Evolutionary conservation across 2,888 invertebrate species (phyloP), one percentile per base, ranked within the genome.

Genomic region (Idaea biselata): DNA sequence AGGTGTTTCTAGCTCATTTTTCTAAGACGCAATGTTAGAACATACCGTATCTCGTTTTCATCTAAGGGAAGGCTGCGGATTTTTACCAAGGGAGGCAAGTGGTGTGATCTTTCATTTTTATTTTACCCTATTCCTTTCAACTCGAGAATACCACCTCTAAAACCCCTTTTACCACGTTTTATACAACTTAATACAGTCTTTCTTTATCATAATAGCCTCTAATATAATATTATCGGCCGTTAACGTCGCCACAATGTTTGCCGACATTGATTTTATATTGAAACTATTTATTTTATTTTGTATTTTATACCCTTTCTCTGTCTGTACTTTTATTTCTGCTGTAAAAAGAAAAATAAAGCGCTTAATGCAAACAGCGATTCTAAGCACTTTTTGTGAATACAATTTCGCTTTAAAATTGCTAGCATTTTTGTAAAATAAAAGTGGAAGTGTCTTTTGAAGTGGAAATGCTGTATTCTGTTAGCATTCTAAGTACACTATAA

Each of bases 241-340:
- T 71, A 77, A 75, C 76, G 67, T 67, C 75, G 78, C 75, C 76
- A 76, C 77, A 73, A 74, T 70, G 60, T 76, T 62, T 66, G 18
- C 67, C 66, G 64, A 69, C 73, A 80, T 80, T 80, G 78, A 78
- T 77, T 79, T 75, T 77, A 74, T 78, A 79, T 77, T 77, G 74
- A 69, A 70, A 65, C 68, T 68, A 67, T 71, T 64, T 60, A 16
- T 58, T 58, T 58, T 25, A 18, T 6, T 56, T 53, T 44, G 8
- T n/a, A 32, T 33, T 16, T 32, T 16, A 31, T 32, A 7, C 16
- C 16, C 7, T 16, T 53, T 59, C 25, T 53, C 55, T n/a, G 44
- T 44, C 44, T 44, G 44, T 3, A 11, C 44, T 44, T 44, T 44
- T 44, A 44, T 44, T 44, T 44, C 44, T 44, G 14, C 3, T 44